These are phyloP conservation scores for Euglossa dilemma DNA, from an alignment of 1,140 invertebrate genomes.

Conservation along the genomic window DNA sequence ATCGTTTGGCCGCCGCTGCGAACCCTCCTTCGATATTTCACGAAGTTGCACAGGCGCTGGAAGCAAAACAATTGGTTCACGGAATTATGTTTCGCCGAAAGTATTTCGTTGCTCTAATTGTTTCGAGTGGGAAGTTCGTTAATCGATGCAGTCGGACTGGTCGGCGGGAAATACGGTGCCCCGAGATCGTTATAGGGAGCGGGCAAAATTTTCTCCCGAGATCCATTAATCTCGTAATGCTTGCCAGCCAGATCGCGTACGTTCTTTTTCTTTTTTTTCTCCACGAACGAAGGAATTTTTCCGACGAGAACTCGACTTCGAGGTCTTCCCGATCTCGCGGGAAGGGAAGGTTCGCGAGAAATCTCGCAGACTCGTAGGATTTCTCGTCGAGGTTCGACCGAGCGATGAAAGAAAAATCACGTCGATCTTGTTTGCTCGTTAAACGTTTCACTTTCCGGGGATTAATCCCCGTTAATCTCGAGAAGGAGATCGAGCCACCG, in stretches of 20 bases:
- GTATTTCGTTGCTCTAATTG: not conserved
- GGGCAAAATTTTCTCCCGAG: not conserved
- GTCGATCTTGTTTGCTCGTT: constrained; percentile 23
- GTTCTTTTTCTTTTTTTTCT: no score
- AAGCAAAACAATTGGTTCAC: constrained; percentile 55
- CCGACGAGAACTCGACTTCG: not conserved
- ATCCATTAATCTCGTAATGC: constrained; percentile 26
- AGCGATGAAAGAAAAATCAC: not conserved
- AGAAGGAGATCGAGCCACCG: not conserved
- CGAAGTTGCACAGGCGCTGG: constrained; percentile 69
- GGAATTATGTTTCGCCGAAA: not conserved
- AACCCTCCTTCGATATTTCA: constrained; percentile 64
- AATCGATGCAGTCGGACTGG: not conserved
- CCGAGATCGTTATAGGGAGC: not conserved
- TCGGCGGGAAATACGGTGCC: not conserved
- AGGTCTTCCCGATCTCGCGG: not conserved
- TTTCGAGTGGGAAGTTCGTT: not conserved
- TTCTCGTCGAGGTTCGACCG: not conserved
- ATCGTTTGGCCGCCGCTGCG: constrained; percentile 61
- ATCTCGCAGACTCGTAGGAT: not conserved
- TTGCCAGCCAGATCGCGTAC: not conserved
- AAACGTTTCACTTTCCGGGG: not conserved
- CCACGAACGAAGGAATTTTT: constrained; percentile 11
- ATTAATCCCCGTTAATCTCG: constrained; percentile 13
- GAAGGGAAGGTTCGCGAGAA: not conserved